A percentile compares a stretch with the other conserved stretches of the same genome.
phyloP scores from a whole-genome alignment of 2,888 invertebrate genomes.

The Drosophila merina region DNA sequence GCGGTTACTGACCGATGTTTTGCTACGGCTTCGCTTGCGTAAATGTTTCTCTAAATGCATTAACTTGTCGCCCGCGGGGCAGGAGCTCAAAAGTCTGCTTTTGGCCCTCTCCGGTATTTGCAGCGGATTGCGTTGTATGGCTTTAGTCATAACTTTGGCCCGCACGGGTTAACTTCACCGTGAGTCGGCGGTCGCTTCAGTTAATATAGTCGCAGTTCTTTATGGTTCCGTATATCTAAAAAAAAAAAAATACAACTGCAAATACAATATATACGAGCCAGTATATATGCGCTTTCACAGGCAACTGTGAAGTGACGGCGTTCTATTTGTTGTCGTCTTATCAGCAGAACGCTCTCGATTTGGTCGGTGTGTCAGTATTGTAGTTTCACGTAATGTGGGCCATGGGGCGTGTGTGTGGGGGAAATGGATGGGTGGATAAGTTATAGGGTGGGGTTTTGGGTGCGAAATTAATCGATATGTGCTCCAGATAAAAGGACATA shows the following conservation, averaged over 20 bases:
- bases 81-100: constrained; percentile 17
- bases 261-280: constrained; percentile 34
- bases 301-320: constrained; percentile 52
- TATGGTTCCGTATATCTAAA: constrained; percentile 60
- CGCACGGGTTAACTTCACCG: constrained; percentile 22
- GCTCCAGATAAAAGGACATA: neutral
- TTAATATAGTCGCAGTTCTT: constrained; percentile 22
- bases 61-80: constrained; percentile 42
- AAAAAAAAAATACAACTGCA: constrained; percentile 3
- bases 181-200: constrained; percentile 2
- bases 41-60: constrained; percentile 41
- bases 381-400: constrained; percentile 35
- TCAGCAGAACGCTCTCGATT: constrained; percentile 57
- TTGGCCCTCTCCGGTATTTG: constrained; percentile 22
- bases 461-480: constrained; percentile 3
- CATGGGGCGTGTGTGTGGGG: constrained; percentile 4
- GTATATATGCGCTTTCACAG: constrained; percentile 54
- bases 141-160: constrained; percentile 36
- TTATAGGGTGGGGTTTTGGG: constrained; percentile 6
- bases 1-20: constrained; percentile 69
- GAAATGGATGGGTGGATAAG: constrained; percentile 22
- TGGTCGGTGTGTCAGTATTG: constrained; percentile 6
- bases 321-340: constrained; percentile 43
- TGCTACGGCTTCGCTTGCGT: constrained; percentile 64
- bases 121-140: constrained; percentile 18